Percentiles rank a stretch among this genome's conserved stretches.
These are phyloP conservation scores for Indicator maculatus DNA, from an alignment of 2,113 vertebrate genomes.

Conservation along the genomic window DNA sequence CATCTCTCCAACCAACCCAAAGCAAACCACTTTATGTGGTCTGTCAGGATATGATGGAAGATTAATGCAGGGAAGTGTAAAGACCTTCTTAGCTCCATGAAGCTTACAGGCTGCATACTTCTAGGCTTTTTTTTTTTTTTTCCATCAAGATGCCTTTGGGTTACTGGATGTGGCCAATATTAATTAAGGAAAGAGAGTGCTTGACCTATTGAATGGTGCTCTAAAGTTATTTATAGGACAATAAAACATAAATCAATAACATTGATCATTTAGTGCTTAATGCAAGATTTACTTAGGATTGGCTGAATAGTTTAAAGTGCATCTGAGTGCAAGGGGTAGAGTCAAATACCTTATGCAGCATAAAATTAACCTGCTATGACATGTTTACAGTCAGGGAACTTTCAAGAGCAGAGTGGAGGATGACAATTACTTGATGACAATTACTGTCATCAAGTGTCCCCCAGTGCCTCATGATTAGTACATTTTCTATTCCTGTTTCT, in stretches of 20 bases:
- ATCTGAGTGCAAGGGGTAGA: neutral
- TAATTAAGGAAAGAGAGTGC: slow-evolving; percentile 32
- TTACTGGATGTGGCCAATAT: slow-evolving; percentile 15
- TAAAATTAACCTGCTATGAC: neutral
- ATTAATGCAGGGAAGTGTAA: neutral
- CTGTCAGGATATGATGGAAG: neutral
- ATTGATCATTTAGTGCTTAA: neutral
- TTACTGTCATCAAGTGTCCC: neutral
- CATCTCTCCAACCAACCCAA: neutral
- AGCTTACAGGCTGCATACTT: neutral
- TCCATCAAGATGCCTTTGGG: neutral
- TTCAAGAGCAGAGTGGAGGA: neutral
- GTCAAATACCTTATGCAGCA: slow-evolving; percentile 17
- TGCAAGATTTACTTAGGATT: slow-evolving; percentile 40
- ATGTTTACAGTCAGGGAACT: neutral
- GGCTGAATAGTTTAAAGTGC: slow-evolving; percentile 2
- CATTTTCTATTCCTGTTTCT: neutral
- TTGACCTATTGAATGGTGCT: slow-evolving; percentile 37
- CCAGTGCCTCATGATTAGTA: neutral
- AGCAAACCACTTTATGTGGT: neutral
- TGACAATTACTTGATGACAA: neutral
- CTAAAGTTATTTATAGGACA: neutral
- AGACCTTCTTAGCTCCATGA: neutral
- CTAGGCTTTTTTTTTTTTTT: neutral
- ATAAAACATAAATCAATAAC: slow-evolving; percentile 48